These are phyloP conservation scores for Eutrigla gurnardus DNA, from an alignment of 2,797 vertebrate species.

Conservation along the genomic window DNA sequence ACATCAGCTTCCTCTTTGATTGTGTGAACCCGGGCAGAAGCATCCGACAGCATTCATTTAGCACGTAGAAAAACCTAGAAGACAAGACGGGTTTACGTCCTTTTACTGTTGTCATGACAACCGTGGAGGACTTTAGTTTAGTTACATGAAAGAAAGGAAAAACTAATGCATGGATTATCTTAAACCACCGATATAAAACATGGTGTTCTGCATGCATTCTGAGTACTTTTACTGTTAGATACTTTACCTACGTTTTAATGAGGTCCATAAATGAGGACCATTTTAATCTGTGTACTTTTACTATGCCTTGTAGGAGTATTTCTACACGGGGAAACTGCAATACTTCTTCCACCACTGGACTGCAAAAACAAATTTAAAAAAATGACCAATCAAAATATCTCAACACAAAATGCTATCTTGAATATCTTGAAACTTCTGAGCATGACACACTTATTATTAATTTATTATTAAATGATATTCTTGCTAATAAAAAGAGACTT, in stretches of 20 bases:
- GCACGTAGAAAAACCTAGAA: too few species aligned
- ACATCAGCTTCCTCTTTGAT: slow-evolving; percentile 36
- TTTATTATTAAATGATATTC: too few species aligned
- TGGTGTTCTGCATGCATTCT: neutral
- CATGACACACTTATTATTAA: neutral
- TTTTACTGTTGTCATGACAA: too few species aligned
- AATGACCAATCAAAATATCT: neutral
- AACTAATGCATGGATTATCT: neutral
- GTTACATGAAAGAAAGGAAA: neutral
- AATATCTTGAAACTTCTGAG: neutral
- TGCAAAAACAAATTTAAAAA: neutral
- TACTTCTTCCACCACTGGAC: neutral
- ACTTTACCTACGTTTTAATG: neutral
- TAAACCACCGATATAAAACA: neutral
- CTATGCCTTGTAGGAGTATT: neutral
- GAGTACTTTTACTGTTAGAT: neutral
- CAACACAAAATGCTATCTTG: neutral
- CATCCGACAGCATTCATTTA: slow-evolving; percentile 1
- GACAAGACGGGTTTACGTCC: too few species aligned
- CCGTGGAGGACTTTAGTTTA: neutral
- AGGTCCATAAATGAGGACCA: too few species aligned
- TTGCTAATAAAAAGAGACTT: too few species aligned
- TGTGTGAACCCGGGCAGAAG: slow-evolving; percentile 16
- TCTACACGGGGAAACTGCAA: neutral
- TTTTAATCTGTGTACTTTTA: too few species aligned